Evolutionary conservation across 2,888 invertebrate species (phyloP).

Genomic region (Sesia bembeciformis): DNA sequence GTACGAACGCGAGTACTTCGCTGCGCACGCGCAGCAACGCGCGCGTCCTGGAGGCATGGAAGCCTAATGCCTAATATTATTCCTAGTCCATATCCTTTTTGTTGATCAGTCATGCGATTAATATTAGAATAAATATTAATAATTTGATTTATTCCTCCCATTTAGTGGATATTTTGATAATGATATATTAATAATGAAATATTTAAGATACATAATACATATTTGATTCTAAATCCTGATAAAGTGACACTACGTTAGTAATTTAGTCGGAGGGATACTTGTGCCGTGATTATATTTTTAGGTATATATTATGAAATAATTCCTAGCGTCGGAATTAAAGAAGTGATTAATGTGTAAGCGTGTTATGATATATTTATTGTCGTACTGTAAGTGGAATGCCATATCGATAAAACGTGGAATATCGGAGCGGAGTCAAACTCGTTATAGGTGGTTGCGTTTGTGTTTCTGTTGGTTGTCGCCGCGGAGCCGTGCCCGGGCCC

Average conservation of each 20-base stretch:
- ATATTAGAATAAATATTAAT: slow-evolving; percentile 72
- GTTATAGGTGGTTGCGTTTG: slow-evolving; percentile 51
- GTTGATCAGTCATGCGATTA: slow-evolving; percentile 75
- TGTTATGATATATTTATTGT: slow-evolving; percentile 71
- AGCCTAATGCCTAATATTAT: slow-evolving; percentile 71
- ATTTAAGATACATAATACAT: slow-evolving; percentile 76
- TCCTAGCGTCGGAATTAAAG: slow-evolving; percentile 75
- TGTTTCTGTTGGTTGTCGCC: slow-evolving; percentile 56
- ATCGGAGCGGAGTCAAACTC: slow-evolving; percentile 72
- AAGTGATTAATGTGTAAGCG: slow-evolving; percentile 75
- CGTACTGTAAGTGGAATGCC: slow-evolving; percentile 73
- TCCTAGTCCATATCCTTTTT: slow-evolving; percentile 75
- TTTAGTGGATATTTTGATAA: slow-evolving; percentile 76
- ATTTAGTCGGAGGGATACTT: slow-evolving; percentile 76
- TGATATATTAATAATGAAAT: slow-evolving; percentile 75
- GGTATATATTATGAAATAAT: slow-evolving; percentile 75
- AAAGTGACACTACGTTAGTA: slow-evolving; percentile 74
- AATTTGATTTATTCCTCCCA: slow-evolving; percentile 76
- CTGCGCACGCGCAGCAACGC: slow-evolving; percentile 4
- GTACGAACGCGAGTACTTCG: slow-evolving; percentile 6
- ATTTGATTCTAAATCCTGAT: slow-evolving; percentile 76
- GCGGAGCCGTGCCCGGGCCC: slow-evolving; percentile 30
- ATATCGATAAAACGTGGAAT: slow-evolving; percentile 73
- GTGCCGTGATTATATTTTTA: slow-evolving; percentile 76
- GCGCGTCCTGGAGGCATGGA: slow-evolving; percentile 46